A percentile compares a stretch with the other conserved stretches of the same genome.
These are phyloP conservation scores for Sminthurinus aureus DNA, from an alignment of 2,888 invertebrate genomes.

Conservation along the genomic window DNA sequence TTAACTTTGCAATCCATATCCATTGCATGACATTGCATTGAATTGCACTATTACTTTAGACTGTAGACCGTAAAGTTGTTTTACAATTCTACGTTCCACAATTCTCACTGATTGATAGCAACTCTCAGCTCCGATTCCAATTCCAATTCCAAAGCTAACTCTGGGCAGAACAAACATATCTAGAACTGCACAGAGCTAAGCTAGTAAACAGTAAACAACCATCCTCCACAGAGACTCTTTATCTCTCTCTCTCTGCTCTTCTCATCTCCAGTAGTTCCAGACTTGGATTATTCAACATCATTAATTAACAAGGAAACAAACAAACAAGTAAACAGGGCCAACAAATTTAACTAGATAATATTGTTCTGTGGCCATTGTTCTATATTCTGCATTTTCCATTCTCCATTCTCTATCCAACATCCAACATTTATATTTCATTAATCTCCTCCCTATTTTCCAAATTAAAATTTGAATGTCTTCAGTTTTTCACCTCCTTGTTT, in stretches of 20 bases:
- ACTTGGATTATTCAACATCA: neutral
- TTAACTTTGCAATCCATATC: too few species aligned
- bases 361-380: too few species aligned
- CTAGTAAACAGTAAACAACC: neutral
- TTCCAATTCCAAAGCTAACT: neutral
- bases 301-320: neutral
- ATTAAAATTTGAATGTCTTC: too few species aligned
- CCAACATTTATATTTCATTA: too few species aligned
- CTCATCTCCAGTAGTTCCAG: neutral
- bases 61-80: neutral
- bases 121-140: neutral
- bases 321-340: too few species aligned
- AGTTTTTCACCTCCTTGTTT: too few species aligned
- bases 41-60: neutral
- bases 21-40: too few species aligned
- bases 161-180: neutral
- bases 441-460: too few species aligned
- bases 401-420: too few species aligned
- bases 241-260: neutral
- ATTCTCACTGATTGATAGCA: neutral
- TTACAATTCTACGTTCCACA: neutral
- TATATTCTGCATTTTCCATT: too few species aligned
- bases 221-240: too few species aligned
- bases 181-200: neutral
- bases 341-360: too few species aligned